These are phyloP conservation scores for Meandrina meandrites DNA, from an alignment of 92 coral and sea anemone genomes.

Conservation along the genomic window DNA sequence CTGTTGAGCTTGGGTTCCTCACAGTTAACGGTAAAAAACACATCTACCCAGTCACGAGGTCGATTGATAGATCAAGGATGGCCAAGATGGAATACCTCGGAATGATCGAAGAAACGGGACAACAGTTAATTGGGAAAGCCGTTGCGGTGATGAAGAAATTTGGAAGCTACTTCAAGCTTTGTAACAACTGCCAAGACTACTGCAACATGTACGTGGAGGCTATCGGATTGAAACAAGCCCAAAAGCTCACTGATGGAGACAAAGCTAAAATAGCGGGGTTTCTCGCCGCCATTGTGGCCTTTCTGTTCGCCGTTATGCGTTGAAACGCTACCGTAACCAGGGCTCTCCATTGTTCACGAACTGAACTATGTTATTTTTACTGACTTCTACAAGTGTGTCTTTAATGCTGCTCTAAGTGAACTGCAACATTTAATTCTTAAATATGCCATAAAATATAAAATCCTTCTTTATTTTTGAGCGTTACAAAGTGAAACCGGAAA, in stretches of 20 bases:
- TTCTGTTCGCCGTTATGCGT: not conserved
- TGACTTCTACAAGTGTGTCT: too few relatives aligned
- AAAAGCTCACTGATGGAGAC: conserved; percentile 41
- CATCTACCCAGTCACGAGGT: conserved; percentile 43
- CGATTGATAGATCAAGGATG: conserved; percentile 1
- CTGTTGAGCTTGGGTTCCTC: conserved; percentile 65
- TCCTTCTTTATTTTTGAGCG: too few relatives aligned
- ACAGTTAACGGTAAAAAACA: conserved; percentile 28
- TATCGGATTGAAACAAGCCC: conserved; percentile 55
- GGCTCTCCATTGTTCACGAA: too few relatives aligned
- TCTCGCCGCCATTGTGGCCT: conserved; percentile 14
- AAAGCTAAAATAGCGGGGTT: conserved; percentile 19
- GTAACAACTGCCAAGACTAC: conserved; percentile 67
- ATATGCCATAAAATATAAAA: too few relatives aligned
- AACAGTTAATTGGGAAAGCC: conserved; percentile 39
- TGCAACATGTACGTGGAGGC: conserved; percentile 60
- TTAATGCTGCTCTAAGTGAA: too few relatives aligned
- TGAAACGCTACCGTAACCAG: not conserved
- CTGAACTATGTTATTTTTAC: too few relatives aligned
- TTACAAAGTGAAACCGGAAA: too few relatives aligned
- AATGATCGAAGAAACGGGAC: conserved; percentile 22
- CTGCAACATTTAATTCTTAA: too few relatives aligned
- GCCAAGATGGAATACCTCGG: conserved; percentile 51
- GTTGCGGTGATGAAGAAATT: conserved; percentile 57
- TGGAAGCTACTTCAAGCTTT: conserved; percentile 64